Conservation (phyloP, 2,888 invertebrate species). For the Limnephilus auricula region DNA sequence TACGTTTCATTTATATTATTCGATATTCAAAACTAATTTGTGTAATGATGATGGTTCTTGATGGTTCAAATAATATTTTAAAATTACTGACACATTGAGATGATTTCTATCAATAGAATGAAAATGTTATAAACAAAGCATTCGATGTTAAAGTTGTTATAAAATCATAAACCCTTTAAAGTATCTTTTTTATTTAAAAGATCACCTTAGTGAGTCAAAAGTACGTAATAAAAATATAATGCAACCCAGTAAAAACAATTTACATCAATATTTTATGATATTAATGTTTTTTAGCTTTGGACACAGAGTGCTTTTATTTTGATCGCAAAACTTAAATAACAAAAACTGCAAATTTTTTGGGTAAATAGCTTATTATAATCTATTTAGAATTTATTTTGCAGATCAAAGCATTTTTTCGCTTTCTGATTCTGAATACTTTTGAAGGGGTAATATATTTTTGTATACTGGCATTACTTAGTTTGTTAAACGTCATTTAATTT, state of each 20-base stretch:
- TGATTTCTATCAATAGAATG: neutral
- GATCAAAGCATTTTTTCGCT: neutral
- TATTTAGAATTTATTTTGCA: neutral
- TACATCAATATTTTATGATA: too few species aligned
- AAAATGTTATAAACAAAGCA: neutral
- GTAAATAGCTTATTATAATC: too few species aligned
- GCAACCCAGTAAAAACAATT: too few species aligned
- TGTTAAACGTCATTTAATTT: slow-evolving; percentile 45
- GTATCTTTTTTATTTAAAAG: neutral
- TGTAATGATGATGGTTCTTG: neutral
- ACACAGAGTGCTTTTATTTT: neutral
- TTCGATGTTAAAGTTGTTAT: neutral
- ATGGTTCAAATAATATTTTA: too few species aligned
- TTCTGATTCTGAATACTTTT: neutral
- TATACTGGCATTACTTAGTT: slow-evolving; percentile 15
- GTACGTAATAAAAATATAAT: too few species aligned
- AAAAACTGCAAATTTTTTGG: neutral
- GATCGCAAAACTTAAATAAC: too few species aligned
- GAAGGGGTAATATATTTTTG: neutral
- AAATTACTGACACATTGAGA: neutral
- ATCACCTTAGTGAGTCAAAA: neutral
- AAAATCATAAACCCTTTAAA: neutral
- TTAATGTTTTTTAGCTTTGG: neutral
- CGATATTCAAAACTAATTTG: too few species aligned
- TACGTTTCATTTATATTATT: too few species aligned